Evolutionary conservation across 1,140 invertebrate species (phyloP), one percentile per base, ranked within the genome.

Genomic region (Harlomillsia oculata): DNA sequence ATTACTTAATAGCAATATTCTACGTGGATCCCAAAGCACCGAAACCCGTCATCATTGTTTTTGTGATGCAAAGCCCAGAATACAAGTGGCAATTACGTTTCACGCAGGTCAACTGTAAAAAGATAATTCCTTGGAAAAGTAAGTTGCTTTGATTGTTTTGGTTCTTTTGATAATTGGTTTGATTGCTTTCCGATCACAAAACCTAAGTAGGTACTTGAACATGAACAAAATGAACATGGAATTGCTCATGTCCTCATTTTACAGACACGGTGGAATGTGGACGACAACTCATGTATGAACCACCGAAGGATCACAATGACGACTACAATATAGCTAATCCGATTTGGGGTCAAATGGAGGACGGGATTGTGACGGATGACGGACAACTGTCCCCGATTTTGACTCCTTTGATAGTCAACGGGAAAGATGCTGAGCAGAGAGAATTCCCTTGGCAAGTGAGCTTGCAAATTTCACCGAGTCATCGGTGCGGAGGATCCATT

Each of bases 401-500:
- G n/a, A 16, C 28, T n/a, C 63, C 66, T 44, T 51, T 67, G 23
- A 66, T 70, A 20, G 67, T 72, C 0, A 69, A 69, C 45, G 73
- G 73, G 4, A 45, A 61, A 25, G 67, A 70, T 45, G 67, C 70
- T 8, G 65, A 68, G 28, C 44, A 65, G 1, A 59, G 66, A 23
- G 71, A 73, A 57, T 72, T 72, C 57, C 73, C 73, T 1, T 74
- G 73, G 73, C 66, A 69, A 40, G 68, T 70, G 14, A 70, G 69
- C 20, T 66, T 73, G 45, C 66, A 68, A 23, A 53, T 66, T 5
- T 66, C 68, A 28, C 61, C 74, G 16, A 67, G 69, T 52, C 76
- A 77, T 65, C 71, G 74, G 50, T 81, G 79, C 67, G 79, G 79
- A 1, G 79, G 75, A 20, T 75, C 76, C n/a, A 70, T 81, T n/a